Evolutionary conservation across 2,113 vertebrate species (phyloP), one percentile per base, ranked within the genome.

Genomic region (Gobio gobio): DNA sequence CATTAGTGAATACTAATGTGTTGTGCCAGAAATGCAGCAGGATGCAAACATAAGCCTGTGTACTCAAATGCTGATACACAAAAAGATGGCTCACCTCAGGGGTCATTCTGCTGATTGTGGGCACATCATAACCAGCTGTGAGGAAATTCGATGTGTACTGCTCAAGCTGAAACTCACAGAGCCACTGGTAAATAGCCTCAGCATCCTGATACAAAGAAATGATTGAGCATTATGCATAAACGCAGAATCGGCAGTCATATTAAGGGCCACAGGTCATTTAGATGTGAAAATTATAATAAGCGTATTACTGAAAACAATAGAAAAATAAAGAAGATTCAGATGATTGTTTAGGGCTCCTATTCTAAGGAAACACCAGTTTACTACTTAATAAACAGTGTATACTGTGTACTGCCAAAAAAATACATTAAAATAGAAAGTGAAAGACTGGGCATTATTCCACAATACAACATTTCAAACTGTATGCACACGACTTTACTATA

Each of bases 41-140:
- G 18, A 78, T 24, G 10, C 20, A 24, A 61, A 80, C 5, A 29
- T 14, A 36, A 72, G 49, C 5, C 49, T 24, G 29, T 40, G 49
- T 43, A 24, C 29, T 22, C 13, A 36, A 56, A 77, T 22, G 26
- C 24, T 13, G 45, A 9, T 33, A 51, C 26, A 68, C 33, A 51
- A 47, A 58, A 40, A 73, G 16, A 10, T 0, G 24, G 26, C n/a
- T 84, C 40, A 99, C 98, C 97, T 99, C 98, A 0, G 98, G 98
- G 0, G 98, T 99, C 97, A 99, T 99, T 72, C 98, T 95, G 91
- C 98, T 99, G 92, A 99, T 98, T 68, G 98, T 99, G 1, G 97
- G 97, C 33, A 99, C 97, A 0, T 99, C 98, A 0, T 99, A 99
- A 26, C 98, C 97, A 0, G 97, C 96, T 0, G 87, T 96, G 85